Conservation (phyloP, 1,140 invertebrate genomes). For the Homalodisca vitripennis region DNA sequence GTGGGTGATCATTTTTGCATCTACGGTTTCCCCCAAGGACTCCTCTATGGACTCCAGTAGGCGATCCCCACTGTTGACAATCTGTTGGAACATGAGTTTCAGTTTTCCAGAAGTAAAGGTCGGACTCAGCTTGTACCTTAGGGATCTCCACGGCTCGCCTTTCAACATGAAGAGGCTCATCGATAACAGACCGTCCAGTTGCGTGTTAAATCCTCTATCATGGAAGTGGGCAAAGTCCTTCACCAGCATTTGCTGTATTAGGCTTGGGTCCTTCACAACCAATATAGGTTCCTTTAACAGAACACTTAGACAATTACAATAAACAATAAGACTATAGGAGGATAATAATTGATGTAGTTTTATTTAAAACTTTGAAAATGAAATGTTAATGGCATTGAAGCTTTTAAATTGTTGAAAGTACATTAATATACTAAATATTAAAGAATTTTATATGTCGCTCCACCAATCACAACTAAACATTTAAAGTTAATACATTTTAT, state of each 20-base stretch:
- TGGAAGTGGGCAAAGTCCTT: slow-evolving; percentile 57
- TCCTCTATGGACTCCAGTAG: slow-evolving; percentile 46
- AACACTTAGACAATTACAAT: slow-evolving; percentile 40
- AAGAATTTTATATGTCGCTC: no score
- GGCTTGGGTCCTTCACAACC: slow-evolving; percentile 54
- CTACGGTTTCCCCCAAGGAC: slow-evolving; percentile 42
- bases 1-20: slow-evolving; percentile 43
- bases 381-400: no score
- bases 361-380: no score
- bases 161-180: slow-evolving; percentile 54
- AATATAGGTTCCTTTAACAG: slow-evolving; percentile 48
- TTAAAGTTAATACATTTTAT: no score
- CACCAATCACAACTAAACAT: no score
- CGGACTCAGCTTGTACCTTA: slow-evolving; percentile 54
- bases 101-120: slow-evolving; percentile 58
- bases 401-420: no score
- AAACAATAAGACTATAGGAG: no score
- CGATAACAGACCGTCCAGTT: slow-evolving; percentile 52
- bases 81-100: slow-evolving; percentile 53
- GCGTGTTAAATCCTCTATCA: slow-evolving; percentile 49
- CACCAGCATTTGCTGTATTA: slow-evolving; percentile 54
- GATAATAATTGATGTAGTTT: no score
- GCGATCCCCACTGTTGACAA: slow-evolving; percentile 48
- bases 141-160: slow-evolving; percentile 52
- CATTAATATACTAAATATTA: no score